Evolutionary conservation across 2,888 invertebrate species (phyloP), one percentile per base, ranked within the genome.

Genomic region (Brachyopa scutellaris): DNA sequence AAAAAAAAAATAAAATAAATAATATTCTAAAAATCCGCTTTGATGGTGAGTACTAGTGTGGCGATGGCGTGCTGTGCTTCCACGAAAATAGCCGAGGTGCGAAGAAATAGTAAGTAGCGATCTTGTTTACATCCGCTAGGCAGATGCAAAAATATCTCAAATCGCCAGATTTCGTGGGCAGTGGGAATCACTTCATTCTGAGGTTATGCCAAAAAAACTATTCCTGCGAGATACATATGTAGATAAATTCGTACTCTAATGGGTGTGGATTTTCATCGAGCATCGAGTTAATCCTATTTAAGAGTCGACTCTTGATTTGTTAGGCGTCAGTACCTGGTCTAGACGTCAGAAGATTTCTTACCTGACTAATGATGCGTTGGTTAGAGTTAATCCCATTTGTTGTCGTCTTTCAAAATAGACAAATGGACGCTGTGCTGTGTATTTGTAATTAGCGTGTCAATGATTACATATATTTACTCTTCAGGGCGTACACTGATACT

Each of bases 121-220:
- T 45, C 40, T 51, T 72, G 61, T 72, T 72, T 72, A 72, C 61
- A 62, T 62, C 61, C 59, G 61, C 21, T 40, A 42, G 45, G 55
- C 67, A 67, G 67, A 57, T 67, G 45, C 42, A 66, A 53, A 66
- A 66, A 66, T 66, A 66, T 66, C 29, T 42, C 11, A 29, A 15
- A 19, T 21, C 9, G 19, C 31, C 7, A 11, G 53, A 66, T 40
- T 17, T 66, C 66, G 66, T 66, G 66, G 40, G 51, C 40, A 66
- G 66, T n/a, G 13, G 2, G 17, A n/a, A n/a, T n/a, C n/a, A 40
- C 33, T 72, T 23, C 53, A 51, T 61, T 40, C 40, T 29, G 59
- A 42, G 23, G 17, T 11, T 42, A n/a, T 61, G 70, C 59, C 70
- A 61, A 51, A 72, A 51, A 26, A 26, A 26, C 3, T 5, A 26